Evolutionary conservation across 2,888 invertebrate species (phyloP), one percentile per base, ranked within the genome.

Genomic region (Operophtera brumata): DNA sequence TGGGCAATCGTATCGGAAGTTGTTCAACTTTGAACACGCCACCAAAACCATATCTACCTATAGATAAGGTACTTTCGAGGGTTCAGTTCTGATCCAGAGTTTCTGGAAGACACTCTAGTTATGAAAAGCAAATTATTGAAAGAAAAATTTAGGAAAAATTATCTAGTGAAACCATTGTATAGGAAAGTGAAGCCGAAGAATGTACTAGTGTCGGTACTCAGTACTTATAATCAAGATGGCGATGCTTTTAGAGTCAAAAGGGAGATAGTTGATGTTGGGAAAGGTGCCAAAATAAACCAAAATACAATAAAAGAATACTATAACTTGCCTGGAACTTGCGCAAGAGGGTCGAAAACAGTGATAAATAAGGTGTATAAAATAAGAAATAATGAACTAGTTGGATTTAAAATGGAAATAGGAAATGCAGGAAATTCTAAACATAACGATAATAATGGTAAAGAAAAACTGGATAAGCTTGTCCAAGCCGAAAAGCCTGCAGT

Each of bases 91-190:
- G 9, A 47, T 45, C 47, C 47, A 47, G 45, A 25, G 45, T 34
- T 47, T 41, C 45, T 34, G 26, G 35, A 45, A 54, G 50, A 44
- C 64, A 56, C 62, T 45, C 57, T 50, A 60, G 47, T 47, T 54
- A 77, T 77, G 77, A 75, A 70, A 62, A 66, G 61, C 45, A 63
- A 65, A 47, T 52, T 57, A 6, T 48, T 70, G 0, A 71, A 71
- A 43, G 71, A 78, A 42, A 84, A 80, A 67, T 87, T 87, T 32
- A 78, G 74, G 63, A 76, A 68, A 10, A 80, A 81, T 40, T 61
- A 75, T 56, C 78, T 83, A 35, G 89, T 89, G 0, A 80, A 77
- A 75, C 89, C 89, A 6, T 73, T 89, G 39, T 89, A 88, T 51
- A 77, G 69, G 57, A 84, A 80, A 70, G 57, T 77, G 1, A 68